Evolutionary conservation across 1,140 invertebrate species (phyloP), one percentile per base, ranked within the genome.

Genomic region (Apis florea): DNA sequence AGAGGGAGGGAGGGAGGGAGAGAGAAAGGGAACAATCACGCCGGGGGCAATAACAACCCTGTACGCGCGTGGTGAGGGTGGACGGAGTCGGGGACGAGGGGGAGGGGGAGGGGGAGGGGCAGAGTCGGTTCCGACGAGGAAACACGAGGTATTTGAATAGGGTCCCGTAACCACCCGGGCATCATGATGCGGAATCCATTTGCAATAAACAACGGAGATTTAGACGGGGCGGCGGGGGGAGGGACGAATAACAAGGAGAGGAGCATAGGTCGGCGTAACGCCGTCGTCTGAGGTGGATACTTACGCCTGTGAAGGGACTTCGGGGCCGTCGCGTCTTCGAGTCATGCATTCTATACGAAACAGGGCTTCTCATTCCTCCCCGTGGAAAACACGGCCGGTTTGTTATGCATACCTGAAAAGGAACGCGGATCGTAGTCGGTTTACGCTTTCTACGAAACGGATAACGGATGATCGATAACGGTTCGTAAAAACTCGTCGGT

Each of bases 201-300:
- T 93, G 93, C 93, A 94, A 94, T 94, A 94, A 94, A 93, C 92
- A 93, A 93, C 92, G 83, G 85, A 92, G 92, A 93, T 93, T 92
- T 92, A 91, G 90, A 85, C 86, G 83, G 70, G 77, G 86, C 21
- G 26, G 47, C 58, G 51, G 73, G 59, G 72, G 59, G 9, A 63
- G 76, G 82, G 69, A 54, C 3, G 26, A 67, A 56, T 21, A 21
- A 72, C 67, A 63, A 64, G 47, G 81, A 68, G 81, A 68, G 81
- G 58, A 68, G 78, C 26, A 69, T 79, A 84, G 71, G 85, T 87
- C 77, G 85, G 80, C 79, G 82, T 70, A 83, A 85, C 80, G 80
- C 78, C 80, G 81, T 84, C 89, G 91, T 90, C 91, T 88, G 82
- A 91, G 90, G 91, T 90, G 88, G 90, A 75, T 91, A 91, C 91